Evolutionary conservation across 2,797 vertebrate genomes (phyloP).

Genomic region (Heteromormyrus szaboi): DNA sequence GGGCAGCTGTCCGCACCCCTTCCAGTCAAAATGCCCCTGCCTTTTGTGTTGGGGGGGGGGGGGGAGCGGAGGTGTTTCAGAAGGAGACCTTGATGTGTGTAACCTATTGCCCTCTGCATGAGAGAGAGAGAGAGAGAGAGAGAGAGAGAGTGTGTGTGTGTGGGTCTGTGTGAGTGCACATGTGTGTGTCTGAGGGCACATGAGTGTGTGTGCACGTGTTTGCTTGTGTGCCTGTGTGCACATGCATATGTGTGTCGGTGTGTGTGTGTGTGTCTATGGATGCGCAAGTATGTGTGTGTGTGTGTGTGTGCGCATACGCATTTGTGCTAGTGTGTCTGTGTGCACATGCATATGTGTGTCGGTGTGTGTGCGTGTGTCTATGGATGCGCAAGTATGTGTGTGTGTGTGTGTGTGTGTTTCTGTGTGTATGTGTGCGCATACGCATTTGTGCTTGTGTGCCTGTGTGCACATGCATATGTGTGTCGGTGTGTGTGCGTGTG

Average conservation of each 20-base stretch:
- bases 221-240: not conserved
- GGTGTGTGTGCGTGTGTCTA: not conserved
- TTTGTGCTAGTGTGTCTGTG: not conserved
- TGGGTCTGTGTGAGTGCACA: not conserved
- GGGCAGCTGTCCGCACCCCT: not conserved
- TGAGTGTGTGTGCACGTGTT: no score
- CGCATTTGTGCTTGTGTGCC: no score
- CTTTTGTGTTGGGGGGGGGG: not conserved
- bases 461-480: not conserved
- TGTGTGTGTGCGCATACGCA: not conserved
- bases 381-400: not conserved
- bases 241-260: not conserved
- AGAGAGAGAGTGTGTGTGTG: not conserved
- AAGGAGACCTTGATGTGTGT: conserved; percentile 69
- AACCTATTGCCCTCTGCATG: conserved; percentile 74
- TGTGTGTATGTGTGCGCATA: not conserved
- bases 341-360: conserved; percentile 11
- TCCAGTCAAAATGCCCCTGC: not conserved
- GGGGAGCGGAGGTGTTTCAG: conserved; percentile 40
- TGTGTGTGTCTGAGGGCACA: no score
- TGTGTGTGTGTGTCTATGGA: not conserved
- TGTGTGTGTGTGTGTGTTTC: not conserved
- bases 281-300: not conserved
- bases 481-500: not conserved
- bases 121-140: conserved; percentile 49